Evolutionary conservation across 1,140 invertebrate genomes (phyloP).

Genomic region (Rhynchophorus ferrugineus): DNA sequence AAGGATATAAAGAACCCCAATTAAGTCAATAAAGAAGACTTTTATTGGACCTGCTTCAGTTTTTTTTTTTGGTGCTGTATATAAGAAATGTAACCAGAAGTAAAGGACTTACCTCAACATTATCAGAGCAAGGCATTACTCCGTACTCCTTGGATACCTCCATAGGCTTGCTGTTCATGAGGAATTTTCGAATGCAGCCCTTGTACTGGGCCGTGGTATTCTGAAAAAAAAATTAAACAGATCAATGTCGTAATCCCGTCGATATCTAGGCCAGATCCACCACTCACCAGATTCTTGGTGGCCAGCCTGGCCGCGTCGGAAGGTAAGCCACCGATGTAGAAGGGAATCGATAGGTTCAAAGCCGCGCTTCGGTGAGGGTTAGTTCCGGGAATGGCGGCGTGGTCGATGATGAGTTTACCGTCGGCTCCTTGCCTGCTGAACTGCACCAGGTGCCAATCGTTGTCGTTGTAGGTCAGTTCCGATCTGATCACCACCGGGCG

Average conservation of each 20-base stretch:
- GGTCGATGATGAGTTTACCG: constrained; percentile 64
- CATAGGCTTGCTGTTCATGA: constrained; percentile 60
- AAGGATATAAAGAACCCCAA: too few relatives aligned
- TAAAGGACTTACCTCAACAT: constrained; percentile 53
- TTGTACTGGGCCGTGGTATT: constrained; percentile 58
- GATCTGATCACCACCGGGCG: constrained; percentile 55
- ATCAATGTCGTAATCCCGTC: not conserved
- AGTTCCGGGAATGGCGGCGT: constrained; percentile 47
- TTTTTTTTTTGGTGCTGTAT: not conserved
- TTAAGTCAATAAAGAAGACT: too few relatives aligned
- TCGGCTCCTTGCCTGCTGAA: constrained; percentile 50
- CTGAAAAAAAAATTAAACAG: constrained; percentile 13
- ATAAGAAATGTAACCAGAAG: not conserved
- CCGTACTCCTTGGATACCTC: constrained; percentile 49
- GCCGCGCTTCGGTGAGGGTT: constrained; percentile 50
- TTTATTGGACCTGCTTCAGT: too few relatives aligned
- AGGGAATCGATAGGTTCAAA: constrained; percentile 60
- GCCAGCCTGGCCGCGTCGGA: constrained; percentile 30
- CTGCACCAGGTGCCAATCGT: constrained; percentile 74
- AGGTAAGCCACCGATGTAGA: constrained; percentile 67
- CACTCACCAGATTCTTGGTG: constrained; percentile 38
- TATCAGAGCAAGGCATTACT: constrained; percentile 71
- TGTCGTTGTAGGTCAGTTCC: constrained; percentile 63
- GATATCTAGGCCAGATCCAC: constrained; percentile 5
- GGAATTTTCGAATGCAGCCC: constrained; percentile 81